These are phyloP conservation scores for Percina caprodes DNA, from an alignment of 2,113 vertebrate genomes.

Conservation along the genomic window DNA sequence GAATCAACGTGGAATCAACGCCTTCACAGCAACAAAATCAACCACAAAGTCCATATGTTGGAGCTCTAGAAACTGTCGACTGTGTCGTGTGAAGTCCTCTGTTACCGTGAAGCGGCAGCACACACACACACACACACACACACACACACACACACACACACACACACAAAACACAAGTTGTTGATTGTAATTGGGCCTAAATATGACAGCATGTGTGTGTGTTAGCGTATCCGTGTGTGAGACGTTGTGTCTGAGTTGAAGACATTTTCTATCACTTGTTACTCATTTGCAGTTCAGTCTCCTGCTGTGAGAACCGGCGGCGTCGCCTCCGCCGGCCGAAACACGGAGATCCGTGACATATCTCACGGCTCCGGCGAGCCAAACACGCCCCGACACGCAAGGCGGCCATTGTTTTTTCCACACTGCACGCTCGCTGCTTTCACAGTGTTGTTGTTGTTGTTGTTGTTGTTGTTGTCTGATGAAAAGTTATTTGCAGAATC, in stretches of 20 bases:
- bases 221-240: neutral
- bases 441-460: slow-evolving; percentile 35
- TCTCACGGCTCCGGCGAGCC: slow-evolving; percentile 50
- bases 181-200: slow-evolving; percentile 33
- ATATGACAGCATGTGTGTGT: slow-evolving; percentile 20
- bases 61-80: too few species aligned
- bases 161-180: slow-evolving; percentile 18
- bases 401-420: slow-evolving; percentile 37
- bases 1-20: too few species aligned
- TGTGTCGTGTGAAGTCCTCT: neutral
- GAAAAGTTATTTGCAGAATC: slow-evolving; percentile 26
- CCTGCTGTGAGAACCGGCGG: slow-evolving; percentile 62
- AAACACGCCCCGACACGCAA: slow-evolving; percentile 43
- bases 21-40: too few species aligned
- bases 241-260: slow-evolving; percentile 1
- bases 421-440: neutral
- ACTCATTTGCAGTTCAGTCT: slow-evolving; percentile 71
- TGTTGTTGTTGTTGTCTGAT: slow-evolving; percentile 9
- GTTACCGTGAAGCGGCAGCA: slow-evolving; percentile 7
- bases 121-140: too few species aligned
- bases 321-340: slow-evolving; percentile 52
- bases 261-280: slow-evolving; percentile 43
- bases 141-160: too few species aligned
- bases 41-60: too few species aligned
- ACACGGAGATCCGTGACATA: too few species aligned